phyloP scores from a whole-genome alignment of 2,113 vertebrate species.

The Ellobius talpinus region DNA sequence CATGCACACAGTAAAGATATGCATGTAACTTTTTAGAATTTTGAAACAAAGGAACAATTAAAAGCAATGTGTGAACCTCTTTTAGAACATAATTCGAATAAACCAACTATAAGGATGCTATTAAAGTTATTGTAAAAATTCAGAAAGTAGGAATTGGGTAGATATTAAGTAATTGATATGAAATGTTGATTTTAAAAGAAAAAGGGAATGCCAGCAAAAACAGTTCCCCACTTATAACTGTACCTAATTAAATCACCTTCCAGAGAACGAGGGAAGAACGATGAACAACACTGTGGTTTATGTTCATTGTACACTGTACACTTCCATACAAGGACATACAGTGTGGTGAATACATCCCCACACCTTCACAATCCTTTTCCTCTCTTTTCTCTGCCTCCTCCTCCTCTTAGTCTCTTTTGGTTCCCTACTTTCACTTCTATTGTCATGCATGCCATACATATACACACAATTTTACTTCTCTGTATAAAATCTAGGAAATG shows the following conservation, averaged over 20 bases:
- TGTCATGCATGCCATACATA: not conserved
- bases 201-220: conserved; percentile 25
- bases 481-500: not conserved
- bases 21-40: not conserved
- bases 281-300: not conserved
- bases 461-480: not conserved
- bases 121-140: conserved; percentile 3
- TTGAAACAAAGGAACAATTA: not conserved
- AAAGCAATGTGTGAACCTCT: not conserved
- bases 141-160: not conserved
- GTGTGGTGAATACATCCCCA: no score
- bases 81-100: conserved; percentile 16
- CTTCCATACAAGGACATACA: not conserved
- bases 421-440: not conserved
- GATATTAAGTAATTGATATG: not conserved
- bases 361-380: accelerated
- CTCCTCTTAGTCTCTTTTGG: not conserved
- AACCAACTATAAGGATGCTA: not conserved
- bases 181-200: not conserved
- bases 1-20: not conserved
- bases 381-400: not conserved
- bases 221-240: not conserved
- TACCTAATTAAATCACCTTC: conserved; percentile 30
- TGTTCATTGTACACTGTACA: not conserved
- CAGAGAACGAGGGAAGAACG: not conserved